Evolutionary conservation across 2,113 vertebrate species (phyloP), one percentile per base, ranked within the genome.

Genomic region (Equus przewalskii): DNA sequence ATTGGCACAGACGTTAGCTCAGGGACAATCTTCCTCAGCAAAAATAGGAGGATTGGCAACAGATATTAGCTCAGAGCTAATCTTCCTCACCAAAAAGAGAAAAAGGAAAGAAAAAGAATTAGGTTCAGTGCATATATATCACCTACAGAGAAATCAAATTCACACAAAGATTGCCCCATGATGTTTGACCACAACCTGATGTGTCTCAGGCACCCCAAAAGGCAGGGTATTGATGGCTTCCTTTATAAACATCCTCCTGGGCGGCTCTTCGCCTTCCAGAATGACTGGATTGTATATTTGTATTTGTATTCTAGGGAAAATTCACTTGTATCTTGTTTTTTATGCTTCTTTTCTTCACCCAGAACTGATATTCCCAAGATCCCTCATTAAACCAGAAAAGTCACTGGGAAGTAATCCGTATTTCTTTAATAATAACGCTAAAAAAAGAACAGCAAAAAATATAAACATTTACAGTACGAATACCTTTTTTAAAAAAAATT

Each of bases 361-460:
- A 84, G 28, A 96, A 95, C 65, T 89, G 86, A 64, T 72, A 93
- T 87, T 95, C 92, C 60, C 56, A 94, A 78, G 60, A 87, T 67
- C 79, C 30, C 49, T 96, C 72, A 92, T 78, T 90, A 96, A 89
- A 60, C 60, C 73, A 76, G 65, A 92, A 80, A 96, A 90, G 33
- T 58, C 82, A 62, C 70, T 30, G 58, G 28, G 41, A 87, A 91
- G 30, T 89, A 93, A 90, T 69, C 41, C 14, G 18, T 58, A 75
- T 13, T 91, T 62, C n/a, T 82, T 67, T 54, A 96, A 70, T 78
- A 89, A 78, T 49, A 94, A 80, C n/a, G 41, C 41, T 86, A 54
- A 84, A 94, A 41, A 78, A 95, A 90, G 72, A 87, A 76, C 13
- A 91, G 51, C 60, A 64, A 94, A 92, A 85, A 86, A 51, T 30